A percentile compares a stretch with the other conserved stretches of the same genome.
phyloP scores from a whole-genome alignment of 92 coral and sea anemone species.

The Epizoanthus rinbou region DNA sequence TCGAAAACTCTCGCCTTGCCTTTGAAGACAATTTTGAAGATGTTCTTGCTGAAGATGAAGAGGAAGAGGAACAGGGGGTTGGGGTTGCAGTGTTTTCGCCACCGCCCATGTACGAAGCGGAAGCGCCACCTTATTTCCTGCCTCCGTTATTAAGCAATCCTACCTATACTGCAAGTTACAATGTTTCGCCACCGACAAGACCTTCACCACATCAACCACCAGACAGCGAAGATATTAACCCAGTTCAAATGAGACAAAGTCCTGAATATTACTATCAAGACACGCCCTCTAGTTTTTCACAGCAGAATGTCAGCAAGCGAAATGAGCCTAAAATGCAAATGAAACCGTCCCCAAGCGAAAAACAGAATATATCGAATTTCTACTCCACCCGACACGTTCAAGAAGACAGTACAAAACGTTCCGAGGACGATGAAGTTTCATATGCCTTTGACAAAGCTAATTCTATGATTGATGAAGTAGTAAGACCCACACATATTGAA shows the following conservation, averaged over 20 bases:
- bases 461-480: not conserved
- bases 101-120: not conserved
- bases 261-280: not conserved
- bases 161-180: not conserved
- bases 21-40: slow-evolving; percentile 27
- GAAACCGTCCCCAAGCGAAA: not conserved
- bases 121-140: slow-evolving; percentile 31
- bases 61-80: not conserved
- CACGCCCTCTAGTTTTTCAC: not conserved
- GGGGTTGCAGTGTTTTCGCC: not conserved
- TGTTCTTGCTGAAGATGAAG: not conserved
- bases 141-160: slow-evolving; percentile 25
- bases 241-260: not conserved
- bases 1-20: slow-evolving; percentile 1
- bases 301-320: not conserved
- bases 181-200: not conserved
- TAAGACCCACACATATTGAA: not conserved
- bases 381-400: too few relatives aligned
- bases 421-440: too few relatives aligned
- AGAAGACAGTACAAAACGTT: too few relatives aligned
- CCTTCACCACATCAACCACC: not conserved
- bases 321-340: not conserved
- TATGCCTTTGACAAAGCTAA: too few relatives aligned
- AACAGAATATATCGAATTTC: not conserved
- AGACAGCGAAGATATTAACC: not conserved